Base-by-base conservation (phyloP, 2,888 invertebrate species). In the Cataglyphis altisquamis region DNA sequence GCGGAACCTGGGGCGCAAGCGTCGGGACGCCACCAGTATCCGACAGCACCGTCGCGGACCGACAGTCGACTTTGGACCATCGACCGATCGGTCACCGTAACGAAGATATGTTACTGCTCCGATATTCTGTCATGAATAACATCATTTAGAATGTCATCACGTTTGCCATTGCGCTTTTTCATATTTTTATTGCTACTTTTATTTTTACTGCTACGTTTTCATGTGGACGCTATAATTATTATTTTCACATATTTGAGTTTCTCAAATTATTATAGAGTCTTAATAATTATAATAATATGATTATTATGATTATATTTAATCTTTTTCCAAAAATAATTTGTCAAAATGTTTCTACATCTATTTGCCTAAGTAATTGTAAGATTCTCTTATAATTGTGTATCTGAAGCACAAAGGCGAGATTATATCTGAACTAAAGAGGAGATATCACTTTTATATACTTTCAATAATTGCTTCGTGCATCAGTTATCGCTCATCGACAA, bases 1-100 rank as follows among this genome's bases (percentile, higher is more conserved):
- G 82, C 74, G 72, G 64, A 55, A 68, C 86, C 85, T 75, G 84
- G 67, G 86, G 93, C 94, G 93, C 93, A 93, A 88, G 93, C 93
- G 93, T 93, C 92, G 88, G 86, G 89, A 87, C 90, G 89, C 89
- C 90, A 87, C 87, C 86, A 86, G 87, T 87, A 86, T 78, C 85
- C 86, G 87, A 82, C 84, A 80, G 72, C 21, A 83, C 83, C 84
- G 82, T 68, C 84, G 82, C 83, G 86, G 89, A 52, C n/a, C n/a
- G 52, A 91, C 93, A 93, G 94, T 94, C 91, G 90, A 91, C 92
- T 92, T 90, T 93, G 91, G 91, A 92, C 92, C 93, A 93, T 93
- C 92, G 91, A 92, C 92, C 92, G 86, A 88, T 84, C 84, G 84
- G 86, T 81, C 85, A 77, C 63, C 83, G 66, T 32, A 36, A 48